A percentile compares a stretch with the other conserved stretches of the same genome.
These are phyloP conservation scores for Parascotia fuliginaria DNA, from an alignment of 2,888 invertebrate species.

Conservation along the genomic window DNA sequence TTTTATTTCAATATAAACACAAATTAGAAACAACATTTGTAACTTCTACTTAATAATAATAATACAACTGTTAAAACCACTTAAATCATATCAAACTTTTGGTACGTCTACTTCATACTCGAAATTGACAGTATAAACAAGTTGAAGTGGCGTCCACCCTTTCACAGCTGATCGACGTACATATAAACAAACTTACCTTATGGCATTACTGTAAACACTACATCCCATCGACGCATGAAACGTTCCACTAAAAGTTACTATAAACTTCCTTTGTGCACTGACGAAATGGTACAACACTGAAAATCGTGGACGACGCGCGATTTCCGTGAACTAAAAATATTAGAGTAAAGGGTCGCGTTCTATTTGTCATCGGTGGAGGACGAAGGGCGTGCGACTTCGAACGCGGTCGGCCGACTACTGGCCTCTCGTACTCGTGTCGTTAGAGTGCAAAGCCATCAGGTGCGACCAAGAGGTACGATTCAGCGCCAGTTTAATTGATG, in stretches of 20 bases:
- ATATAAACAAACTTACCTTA: conserved; percentile 74
- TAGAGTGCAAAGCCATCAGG: conserved; percentile 62
- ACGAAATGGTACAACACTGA: conserved; percentile 44
- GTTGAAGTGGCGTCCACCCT: conserved; percentile 24
- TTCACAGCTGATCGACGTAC: conserved; percentile 69
- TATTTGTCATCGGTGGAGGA: conserved; percentile 45
- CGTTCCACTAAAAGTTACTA: conserved; percentile 52
- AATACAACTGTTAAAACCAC: conserved; percentile 22
- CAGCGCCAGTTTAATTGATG: conserved; percentile 61
- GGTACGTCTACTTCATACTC: conserved; percentile 15
- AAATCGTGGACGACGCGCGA: conserved; percentile 57
- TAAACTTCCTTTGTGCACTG: conserved; percentile 61
- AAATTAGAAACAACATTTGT: conserved; percentile 21
- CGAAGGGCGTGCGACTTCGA: conserved; percentile 71
- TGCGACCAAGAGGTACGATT: conserved; percentile 54
- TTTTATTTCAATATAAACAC: conserved; percentile 20
- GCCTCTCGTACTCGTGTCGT: conserved; percentile 34
- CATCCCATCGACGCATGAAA: conserved; percentile 59
- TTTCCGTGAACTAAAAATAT: conserved; percentile 76
- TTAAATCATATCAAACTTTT: conserved; percentile 28
- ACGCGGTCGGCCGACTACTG: conserved; percentile 68
- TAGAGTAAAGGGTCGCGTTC: conserved; percentile 67
- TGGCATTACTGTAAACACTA: conserved; percentile 60
- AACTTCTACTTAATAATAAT: conserved; percentile 17
- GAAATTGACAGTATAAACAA: conserved; percentile 43